Percentiles rank a stretch among this genome's conserved stretches.
Conservation (phyloP, 2,113 vertebrate genomes). For the Pholis gunnellus region DNA sequence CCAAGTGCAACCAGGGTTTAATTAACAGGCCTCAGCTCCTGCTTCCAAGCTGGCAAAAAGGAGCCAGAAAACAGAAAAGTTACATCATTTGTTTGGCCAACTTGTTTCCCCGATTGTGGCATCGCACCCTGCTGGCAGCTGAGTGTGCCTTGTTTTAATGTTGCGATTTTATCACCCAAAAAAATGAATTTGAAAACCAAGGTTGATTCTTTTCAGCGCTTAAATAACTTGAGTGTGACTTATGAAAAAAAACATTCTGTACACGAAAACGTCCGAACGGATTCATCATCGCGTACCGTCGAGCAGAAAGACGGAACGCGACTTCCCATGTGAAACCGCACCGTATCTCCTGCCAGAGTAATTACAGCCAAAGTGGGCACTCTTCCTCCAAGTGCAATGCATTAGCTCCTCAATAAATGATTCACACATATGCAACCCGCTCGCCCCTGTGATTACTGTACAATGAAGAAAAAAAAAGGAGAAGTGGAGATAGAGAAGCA, state of each 20-base stretch:
- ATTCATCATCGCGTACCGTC: slow-evolving; percentile 29
- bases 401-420: slow-evolving; percentile 72
- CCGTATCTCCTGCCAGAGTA: slow-evolving; percentile 59
- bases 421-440: slow-evolving; percentile 71
- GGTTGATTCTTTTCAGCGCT: not conserved
- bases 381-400: slow-evolving; percentile 68
- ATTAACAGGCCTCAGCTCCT: not conserved
- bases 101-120: not conserved
- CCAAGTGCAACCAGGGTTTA: not conserved
- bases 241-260: not conserved
- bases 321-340: slow-evolving; percentile 37
- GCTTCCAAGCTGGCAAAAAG: too few relatives aligned
- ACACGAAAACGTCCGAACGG: slow-evolving; percentile 23
- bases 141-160: not conserved
- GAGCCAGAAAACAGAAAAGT: not conserved
- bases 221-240: not conserved
- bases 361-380: slow-evolving; percentile 67
- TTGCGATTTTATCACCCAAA: not conserved
- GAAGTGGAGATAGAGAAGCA: slow-evolving; percentile 50
- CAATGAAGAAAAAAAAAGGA: slow-evolving; percentile 51
- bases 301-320: slow-evolving; percentile 19
- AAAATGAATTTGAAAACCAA: too few relatives aligned
- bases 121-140: not conserved
- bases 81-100: not conserved
- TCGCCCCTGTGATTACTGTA: slow-evolving; percentile 70